phyloP scores from a whole-genome alignment of 2,888 invertebrate genomes.

The Meghimatium bilineatum region DNA sequence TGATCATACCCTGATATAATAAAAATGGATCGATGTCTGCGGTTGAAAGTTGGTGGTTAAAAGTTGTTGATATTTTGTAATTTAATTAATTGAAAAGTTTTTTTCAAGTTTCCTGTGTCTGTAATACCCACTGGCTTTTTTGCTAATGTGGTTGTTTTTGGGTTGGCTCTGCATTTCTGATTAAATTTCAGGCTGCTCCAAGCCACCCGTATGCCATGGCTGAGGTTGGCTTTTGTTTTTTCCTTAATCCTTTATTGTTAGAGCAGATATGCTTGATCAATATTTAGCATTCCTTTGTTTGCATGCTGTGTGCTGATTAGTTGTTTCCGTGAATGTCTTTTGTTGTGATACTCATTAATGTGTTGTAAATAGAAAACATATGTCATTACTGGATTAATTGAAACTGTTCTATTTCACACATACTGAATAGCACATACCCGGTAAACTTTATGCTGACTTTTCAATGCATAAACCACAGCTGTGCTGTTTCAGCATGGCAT shows the following conservation, averaged over 20 bases:
- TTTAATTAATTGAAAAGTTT: neutral
- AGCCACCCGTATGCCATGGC: conserved; percentile 48
- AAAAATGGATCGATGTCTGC: neutral
- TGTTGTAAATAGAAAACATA: neutral
- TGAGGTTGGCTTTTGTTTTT: conserved; percentile 42
- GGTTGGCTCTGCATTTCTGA: conserved; percentile 11
- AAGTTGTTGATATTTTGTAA: neutral
- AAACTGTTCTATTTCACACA: neutral
- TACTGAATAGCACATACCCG: no score
- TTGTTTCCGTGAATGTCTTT: neutral
- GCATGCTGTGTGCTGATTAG: conserved; percentile 11
- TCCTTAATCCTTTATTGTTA: conserved; percentile 21
- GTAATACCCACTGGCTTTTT: conserved; percentile 34
- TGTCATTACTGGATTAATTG: neutral
- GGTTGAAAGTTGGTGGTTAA: neutral
- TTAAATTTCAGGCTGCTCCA: conserved; percentile 39
- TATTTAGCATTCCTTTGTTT: neutral
- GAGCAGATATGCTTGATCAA: neutral
- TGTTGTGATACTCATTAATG: neutral
- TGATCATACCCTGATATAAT: no score
- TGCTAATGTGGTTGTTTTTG: conserved; percentile 38
- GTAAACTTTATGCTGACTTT: no score
- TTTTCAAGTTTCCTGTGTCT: neutral
- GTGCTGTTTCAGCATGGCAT: no score
- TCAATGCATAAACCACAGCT: no score